Base-by-base conservation (phyloP, 2,888 invertebrate genomes). In the Amphipoea oculea region DNA sequence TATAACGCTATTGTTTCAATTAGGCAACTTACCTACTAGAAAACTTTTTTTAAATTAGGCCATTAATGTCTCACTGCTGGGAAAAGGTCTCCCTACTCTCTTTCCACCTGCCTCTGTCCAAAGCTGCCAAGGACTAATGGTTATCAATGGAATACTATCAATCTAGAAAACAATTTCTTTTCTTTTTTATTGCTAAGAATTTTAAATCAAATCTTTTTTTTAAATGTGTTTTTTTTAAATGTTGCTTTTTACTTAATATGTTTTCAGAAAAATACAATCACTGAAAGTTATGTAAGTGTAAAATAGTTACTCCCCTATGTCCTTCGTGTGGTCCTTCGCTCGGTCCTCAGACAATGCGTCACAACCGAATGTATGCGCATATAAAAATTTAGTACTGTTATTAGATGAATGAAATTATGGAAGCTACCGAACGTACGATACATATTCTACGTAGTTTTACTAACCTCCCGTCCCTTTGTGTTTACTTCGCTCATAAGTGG, bases 291-390 rank as follows among this genome's bases (percentile, higher is more conserved):
- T 63, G 48, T 76, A 83, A 76, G 81, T 84, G 76, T 86, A 73
- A 79, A 86, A 81, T 81, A 75, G 67, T 76, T 54, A 69, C 65
- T 70, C 76, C 84, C 78, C 69, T 63, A 40, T 78, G 90, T 87
- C 86, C 89, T 88, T 83, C 82, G 83, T 79, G 84, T 86, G 81
- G 84, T 80, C 73, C 86, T 88, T 83, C 82, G 83, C 79, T 85
- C 86, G 81, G 84, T 80, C 73, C 86, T 87, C 85, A 89, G 89
- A 91, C 92, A 92, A 92, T 92, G 92, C 93, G 92, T 92, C 92
- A 91, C 88, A 87, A 78, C 84, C 76, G 87, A 94, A 94, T 92
- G 86, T 94, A 95, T 95, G 95, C 95, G 95, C 95, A 95, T 95
- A 95, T 92, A 92, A 94, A 94, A 93, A 91, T 92, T 92, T 89